Conservation (phyloP, 2,113 vertebrate genomes). For the Heterotilapia buettikoferi region DNA sequence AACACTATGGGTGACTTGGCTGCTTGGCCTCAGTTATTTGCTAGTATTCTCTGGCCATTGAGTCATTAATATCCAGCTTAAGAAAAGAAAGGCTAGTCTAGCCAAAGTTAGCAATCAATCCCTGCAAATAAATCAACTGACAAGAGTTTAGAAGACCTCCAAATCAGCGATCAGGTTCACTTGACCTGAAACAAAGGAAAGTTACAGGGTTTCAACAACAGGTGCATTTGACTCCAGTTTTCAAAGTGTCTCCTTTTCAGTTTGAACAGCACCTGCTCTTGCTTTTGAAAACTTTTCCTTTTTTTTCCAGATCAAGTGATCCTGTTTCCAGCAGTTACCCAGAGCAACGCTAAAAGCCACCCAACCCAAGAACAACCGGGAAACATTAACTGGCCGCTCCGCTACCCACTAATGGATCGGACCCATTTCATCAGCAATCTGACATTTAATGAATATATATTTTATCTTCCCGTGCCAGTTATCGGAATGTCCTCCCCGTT, state of each 20-base stretch:
- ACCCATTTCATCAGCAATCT: slow-evolving; percentile 83
- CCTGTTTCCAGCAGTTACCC: slow-evolving; percentile 59
- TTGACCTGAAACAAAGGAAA: slow-evolving; percentile 5
- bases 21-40: background rate
- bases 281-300: slow-evolving; percentile 22
- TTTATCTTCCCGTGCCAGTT: slow-evolving; percentile 80
- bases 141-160: slow-evolving; percentile 13
- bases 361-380: slow-evolving; percentile 71
- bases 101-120: slow-evolving; percentile 24
- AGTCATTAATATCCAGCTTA: background rate
- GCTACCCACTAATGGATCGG: slow-evolving; percentile 79
- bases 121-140: slow-evolving; percentile 51
- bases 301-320: slow-evolving; percentile 42
- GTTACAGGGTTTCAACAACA: slow-evolving; percentile 55
- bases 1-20: background rate
- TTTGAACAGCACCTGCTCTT: slow-evolving; percentile 50
- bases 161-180: slow-evolving; percentile 37
- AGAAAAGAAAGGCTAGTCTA: slow-evolving; percentile 6
- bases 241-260: slow-evolving; percentile 29
- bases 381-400: slow-evolving; percentile 74
- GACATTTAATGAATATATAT: slow-evolving; percentile 86
- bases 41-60: background rate
- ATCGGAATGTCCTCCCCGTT: slow-evolving; percentile 80
- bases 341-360: slow-evolving; percentile 70
- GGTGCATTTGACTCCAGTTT: slow-evolving; percentile 52